phyloP scores from a whole-genome alignment of 1,140 invertebrate genomes.

The Aphidius gifuensis region DNA sequence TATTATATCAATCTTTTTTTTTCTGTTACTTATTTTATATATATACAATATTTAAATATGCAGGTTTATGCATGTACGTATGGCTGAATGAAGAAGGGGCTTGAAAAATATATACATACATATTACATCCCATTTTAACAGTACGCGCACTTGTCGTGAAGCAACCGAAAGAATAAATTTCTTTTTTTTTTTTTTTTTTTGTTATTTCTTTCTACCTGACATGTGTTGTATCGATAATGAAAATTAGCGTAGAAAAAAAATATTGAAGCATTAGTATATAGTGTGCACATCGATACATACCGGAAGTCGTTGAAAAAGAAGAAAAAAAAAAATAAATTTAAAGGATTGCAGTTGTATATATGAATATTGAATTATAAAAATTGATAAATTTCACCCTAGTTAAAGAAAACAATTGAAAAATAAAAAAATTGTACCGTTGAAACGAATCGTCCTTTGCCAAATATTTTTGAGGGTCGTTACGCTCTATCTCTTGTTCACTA shows the following conservation, averaged over 20 bases:
- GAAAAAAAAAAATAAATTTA: neutral
- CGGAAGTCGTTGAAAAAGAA: constrained; percentile 9
- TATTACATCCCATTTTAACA: no score
- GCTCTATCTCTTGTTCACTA: constrained; percentile 22
- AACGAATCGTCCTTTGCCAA: constrained; percentile 8
- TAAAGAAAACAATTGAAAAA: constrained; percentile 13
- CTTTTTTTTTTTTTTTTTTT: constrained; percentile 9
- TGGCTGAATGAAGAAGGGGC: constrained; percentile 12
- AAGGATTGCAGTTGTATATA: neutral
- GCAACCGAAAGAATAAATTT: no score
- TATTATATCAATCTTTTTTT: no score
- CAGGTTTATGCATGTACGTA: neutral
- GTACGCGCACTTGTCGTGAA: no score
- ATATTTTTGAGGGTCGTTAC: constrained; percentile 17
- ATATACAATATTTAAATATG: no score
- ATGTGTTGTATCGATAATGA: constrained; percentile 7
- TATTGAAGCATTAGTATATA: neutral
- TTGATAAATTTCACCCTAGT: neutral
- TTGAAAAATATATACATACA: neutral
- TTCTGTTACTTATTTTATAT: no score
- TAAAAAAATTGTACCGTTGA: constrained; percentile 30
- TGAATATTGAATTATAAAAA: no score
- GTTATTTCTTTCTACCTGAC: constrained; percentile 14
- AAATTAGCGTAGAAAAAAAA: constrained; percentile 9
- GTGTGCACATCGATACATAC: neutral